These are phyloP conservation scores for Petrocephalus zakoni DNA, from an alignment of 2,113 vertebrate species.

Conservation along the genomic window DNA sequence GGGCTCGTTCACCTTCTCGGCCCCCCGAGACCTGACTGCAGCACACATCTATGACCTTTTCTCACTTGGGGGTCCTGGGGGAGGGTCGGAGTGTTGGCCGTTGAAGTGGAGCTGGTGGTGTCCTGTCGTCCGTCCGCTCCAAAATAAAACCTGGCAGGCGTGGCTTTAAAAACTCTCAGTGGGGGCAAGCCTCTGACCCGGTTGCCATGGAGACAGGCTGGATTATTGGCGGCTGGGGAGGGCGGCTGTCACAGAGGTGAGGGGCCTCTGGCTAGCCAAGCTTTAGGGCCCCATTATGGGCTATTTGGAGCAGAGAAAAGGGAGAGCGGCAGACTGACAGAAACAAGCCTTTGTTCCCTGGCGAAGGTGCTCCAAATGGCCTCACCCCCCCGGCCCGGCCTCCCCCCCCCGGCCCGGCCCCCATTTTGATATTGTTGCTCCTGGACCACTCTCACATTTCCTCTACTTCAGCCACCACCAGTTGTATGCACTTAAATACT, in stretches of 20 bases:
- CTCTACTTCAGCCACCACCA: neutral
- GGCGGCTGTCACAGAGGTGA: slow-evolving; percentile 14
- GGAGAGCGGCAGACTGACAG: slow-evolving; percentile 15
- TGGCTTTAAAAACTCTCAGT: slow-evolving; percentile 14
- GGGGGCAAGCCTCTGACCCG: slow-evolving; percentile 3
- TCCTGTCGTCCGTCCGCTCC: neutral
- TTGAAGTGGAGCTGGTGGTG: neutral
- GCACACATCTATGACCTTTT: neutral
- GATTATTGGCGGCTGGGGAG: slow-evolving; percentile 4
- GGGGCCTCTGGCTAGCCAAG: slow-evolving; percentile 3
- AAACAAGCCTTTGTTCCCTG: slow-evolving; percentile 20
- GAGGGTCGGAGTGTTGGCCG: neutral
- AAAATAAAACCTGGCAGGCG: slow-evolving; percentile 17
- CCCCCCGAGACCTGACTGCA: neutral
- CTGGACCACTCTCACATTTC: neutral
- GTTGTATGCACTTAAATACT: neutral
- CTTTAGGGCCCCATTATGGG: slow-evolving; percentile 27
- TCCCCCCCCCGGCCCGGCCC: neutral
- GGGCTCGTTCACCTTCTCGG: slow-evolving; percentile 2
- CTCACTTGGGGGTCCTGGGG: neutral
- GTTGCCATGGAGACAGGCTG: slow-evolving; percentile 19
- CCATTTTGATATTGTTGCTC: slow-evolving; percentile 20
- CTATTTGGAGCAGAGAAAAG: slow-evolving; percentile 22
- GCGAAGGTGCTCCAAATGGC: neutral
- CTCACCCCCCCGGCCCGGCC: neutral